Percentiles rank a stretch among this genome's conserved stretches.
Conservation (phyloP, 2,797 vertebrate genomes). For the Atherinosoma microstoma region DNA sequence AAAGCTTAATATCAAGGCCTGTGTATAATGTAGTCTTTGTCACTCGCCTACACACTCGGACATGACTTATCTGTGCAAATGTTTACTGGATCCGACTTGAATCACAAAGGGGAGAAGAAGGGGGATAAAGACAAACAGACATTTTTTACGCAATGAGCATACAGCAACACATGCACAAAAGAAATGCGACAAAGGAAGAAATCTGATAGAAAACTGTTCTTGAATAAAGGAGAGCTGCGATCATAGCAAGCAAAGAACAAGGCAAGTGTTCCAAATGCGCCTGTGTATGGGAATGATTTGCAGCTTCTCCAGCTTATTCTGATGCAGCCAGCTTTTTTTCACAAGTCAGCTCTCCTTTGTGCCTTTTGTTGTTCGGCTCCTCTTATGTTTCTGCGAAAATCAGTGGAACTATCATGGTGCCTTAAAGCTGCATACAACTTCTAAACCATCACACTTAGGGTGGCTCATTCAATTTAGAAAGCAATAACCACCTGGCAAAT, state of each 20-base stretch:
- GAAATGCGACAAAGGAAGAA: slow-evolving; percentile 33
- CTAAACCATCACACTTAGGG: slow-evolving; percentile 74
- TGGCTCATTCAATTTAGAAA: slow-evolving; percentile 80
- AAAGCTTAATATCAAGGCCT: slow-evolving; percentile 8
- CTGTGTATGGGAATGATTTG: slow-evolving; percentile 34
- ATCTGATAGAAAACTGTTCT: slow-evolving; percentile 31
- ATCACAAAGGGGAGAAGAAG: background rate
- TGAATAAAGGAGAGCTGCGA: slow-evolving; percentile 41
- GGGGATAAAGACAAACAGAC: background rate
- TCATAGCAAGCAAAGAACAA: slow-evolving; percentile 38
- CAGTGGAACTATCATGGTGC: slow-evolving; percentile 60
- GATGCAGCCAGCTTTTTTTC: slow-evolving; percentile 24
- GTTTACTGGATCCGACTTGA: slow-evolving; percentile 25
- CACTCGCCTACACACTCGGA: slow-evolving; percentile 27
- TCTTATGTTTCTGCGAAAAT: slow-evolving; percentile 59
- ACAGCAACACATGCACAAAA: slow-evolving; percentile 9
- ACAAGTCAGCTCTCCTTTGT: slow-evolving; percentile 41
- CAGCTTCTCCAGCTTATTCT: slow-evolving; percentile 28
- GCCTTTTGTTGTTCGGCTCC: slow-evolving; percentile 48
- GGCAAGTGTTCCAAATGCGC: slow-evolving; percentile 44
- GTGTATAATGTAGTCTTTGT: slow-evolving; percentile 33
- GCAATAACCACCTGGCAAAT: slow-evolving; percentile 83
- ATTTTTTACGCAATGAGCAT: slow-evolving; percentile 5
- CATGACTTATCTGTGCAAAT: slow-evolving; percentile 21
- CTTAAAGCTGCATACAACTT: slow-evolving; percentile 71